phyloP scores from a whole-genome alignment of 2,888 invertebrate species.

The Sisyra terminalis region DNA sequence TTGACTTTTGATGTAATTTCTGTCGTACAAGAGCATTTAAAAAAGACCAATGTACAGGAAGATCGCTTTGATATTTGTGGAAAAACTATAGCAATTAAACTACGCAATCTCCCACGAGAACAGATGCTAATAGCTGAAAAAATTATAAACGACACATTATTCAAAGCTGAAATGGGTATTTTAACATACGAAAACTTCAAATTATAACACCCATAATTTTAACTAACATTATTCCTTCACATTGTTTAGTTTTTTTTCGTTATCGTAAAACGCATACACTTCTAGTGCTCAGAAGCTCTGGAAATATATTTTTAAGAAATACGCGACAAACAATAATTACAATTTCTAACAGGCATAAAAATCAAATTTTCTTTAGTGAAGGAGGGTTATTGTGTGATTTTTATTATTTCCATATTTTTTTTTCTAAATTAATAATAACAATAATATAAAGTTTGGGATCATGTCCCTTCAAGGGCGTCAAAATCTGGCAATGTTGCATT shows the following conservation, averaged over 20 bases:
- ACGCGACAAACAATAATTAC: no score
- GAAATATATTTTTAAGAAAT: no score
- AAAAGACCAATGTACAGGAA: slow-evolving; percentile 5
- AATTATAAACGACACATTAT: slow-evolving; percentile 13
- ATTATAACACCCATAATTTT: neutral
- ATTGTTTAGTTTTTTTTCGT: neutral
- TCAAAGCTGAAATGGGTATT: slow-evolving; percentile 14
- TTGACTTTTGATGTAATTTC: slow-evolving; percentile 7
- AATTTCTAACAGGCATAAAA: no score
- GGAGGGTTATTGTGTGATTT: no score
- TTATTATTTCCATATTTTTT: no score
- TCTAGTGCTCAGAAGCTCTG: no score
- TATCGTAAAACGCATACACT: no score
- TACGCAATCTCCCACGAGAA: slow-evolving; percentile 10
- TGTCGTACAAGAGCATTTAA: slow-evolving; percentile 7
- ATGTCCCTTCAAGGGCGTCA: no score
- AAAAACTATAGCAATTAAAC: slow-evolving; percentile 11
- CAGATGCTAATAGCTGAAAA: slow-evolving; percentile 13
- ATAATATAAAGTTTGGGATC: no score
- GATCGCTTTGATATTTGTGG: slow-evolving; percentile 11
- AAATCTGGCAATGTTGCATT: no score
- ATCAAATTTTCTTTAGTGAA: no score
- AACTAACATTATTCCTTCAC: neutral
- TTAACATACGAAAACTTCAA: slow-evolving; percentile 9
- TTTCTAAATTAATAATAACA: no score